Base-by-base conservation (phyloP, 2,888 invertebrate genomes). In the Apodemia hepburni region DNA sequence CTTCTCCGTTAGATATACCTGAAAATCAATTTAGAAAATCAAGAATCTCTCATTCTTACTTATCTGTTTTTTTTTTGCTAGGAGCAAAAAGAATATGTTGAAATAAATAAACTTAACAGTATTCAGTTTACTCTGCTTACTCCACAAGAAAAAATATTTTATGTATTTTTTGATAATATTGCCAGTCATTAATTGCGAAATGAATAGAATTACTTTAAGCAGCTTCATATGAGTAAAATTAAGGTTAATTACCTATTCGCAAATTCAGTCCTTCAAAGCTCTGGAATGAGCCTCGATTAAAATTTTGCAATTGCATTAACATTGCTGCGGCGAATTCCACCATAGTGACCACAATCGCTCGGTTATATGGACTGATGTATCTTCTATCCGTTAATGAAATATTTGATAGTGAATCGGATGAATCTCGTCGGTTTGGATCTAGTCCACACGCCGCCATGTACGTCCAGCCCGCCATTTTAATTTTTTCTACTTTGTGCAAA, bases 371-470 rank as follows among this genome's bases (percentile, higher is more conserved):
- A 60, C 81, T 82, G 70, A 84, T 85, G 59, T 82, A 80, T 9
- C 73, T 78, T 68, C 70, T 75, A 18, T 76, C 82, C 63, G 81
- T 71, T 1, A 82, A 64, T 33, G 76, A 74, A 18, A 61, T 70
- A 33, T 68, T 71, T 0, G 87, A 84, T 0, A 78, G 69, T 2
- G 91, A 86, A 63, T 87, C 91, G 0, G 86, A 84, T 2, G 95
- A 94, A 73, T 93, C 93, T 64, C 95, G 92, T 61, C 95, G 92
- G 38, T 93, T 94, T 0, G 96, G 95, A 72, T 96, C 96, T 59
- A 99, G 90, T 0, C 99, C 99, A 75, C 97, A 97, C 1, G 98
- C 98, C 2, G 98, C 98, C 98, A 99, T 98, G 75, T 98, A 99
- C 0, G 98, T 98, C 93, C 97, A 97, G 65, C 98, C 98, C 59